These are phyloP conservation scores for Acanthaster planci DNA, from an alignment of 35 echinoderm and acorn worm genomes.

Conservation along the genomic window DNA sequence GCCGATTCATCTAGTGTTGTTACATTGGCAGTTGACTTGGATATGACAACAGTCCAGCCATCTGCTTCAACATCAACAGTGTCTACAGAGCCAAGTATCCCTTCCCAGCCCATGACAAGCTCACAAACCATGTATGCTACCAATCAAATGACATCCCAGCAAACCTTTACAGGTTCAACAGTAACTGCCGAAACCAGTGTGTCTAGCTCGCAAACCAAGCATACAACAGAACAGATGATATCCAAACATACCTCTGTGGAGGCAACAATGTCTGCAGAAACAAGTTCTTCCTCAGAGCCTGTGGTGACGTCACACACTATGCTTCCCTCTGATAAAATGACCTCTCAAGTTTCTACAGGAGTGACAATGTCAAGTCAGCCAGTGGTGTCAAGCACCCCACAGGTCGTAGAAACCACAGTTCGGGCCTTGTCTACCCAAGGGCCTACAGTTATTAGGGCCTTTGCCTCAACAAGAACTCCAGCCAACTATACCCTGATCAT, in stretches of 20 bases:
- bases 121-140: background rate
- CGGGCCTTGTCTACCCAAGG: background rate
- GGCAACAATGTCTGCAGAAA: background rate
- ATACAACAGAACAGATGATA: background rate
- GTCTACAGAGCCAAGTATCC: background rate
- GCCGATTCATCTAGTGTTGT: background rate
- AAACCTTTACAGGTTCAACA: background rate
- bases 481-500: background rate
- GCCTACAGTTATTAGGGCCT: background rate
- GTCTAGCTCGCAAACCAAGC: no score
- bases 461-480: background rate
- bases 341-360: background rate
- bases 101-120: background rate
- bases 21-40: background rate
- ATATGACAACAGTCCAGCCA: background rate
- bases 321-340: background rate
- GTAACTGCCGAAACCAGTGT: background rate
- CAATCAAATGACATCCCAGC: background rate
- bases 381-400: background rate
- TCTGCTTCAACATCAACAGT: background rate
- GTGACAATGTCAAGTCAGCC: background rate
- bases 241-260: background rate
- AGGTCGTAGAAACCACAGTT: background rate
- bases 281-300: background rate
- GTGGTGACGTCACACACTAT: background rate